Evolutionary conservation across 2,888 invertebrate species (phyloP), one percentile per base, ranked within the genome.

Genomic region (Mythimna impura): DNA sequence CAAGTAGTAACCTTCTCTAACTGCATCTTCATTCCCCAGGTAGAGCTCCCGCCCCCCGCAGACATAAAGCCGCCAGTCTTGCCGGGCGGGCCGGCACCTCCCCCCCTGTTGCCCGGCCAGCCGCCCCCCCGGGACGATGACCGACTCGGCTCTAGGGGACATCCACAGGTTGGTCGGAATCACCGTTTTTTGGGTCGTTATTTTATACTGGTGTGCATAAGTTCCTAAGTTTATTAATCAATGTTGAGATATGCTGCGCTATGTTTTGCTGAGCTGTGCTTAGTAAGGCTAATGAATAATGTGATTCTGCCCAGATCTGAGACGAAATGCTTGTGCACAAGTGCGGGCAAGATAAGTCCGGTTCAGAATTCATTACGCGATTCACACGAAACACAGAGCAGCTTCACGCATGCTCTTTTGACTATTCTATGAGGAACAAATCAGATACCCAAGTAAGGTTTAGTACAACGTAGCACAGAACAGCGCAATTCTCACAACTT

Each of bases 111-210:
- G 50, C 85, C 93, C n/a, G 93, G 96, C 3, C 94, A 93, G 73
- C 94, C 95, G 22, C 94, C 95, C 43, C 93, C 96, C 30, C 89
- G 95, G 2, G 95, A 95, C 9, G 95, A 97, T 86, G 97, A 97
- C 79, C 96, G 97, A 86, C 96, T 97, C 84, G 96, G 65, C 9
- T 91, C 96, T 25, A 90, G 96, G 78, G 95, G 91, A 30, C 87
- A 93, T 88, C 96, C 96, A 86, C 95, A 96, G 93, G 96, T 96
- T 84, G 50, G 20, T 58, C 8, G 9, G 8, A 6, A 30, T 30
- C 8, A 30, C 10, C 30, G 6, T 20, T 6, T 34, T 20, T 17
- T n/a, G 50, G 3, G 8, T 17, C 2, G 30, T 57, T 30, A 9
- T 30, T 30, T 4, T 17, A 17, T 30, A 30, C 7, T 57, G 43